phyloP scores from a whole-genome alignment of 2,888 invertebrate species.

The Hirtodrosophila trivittata region DNA sequence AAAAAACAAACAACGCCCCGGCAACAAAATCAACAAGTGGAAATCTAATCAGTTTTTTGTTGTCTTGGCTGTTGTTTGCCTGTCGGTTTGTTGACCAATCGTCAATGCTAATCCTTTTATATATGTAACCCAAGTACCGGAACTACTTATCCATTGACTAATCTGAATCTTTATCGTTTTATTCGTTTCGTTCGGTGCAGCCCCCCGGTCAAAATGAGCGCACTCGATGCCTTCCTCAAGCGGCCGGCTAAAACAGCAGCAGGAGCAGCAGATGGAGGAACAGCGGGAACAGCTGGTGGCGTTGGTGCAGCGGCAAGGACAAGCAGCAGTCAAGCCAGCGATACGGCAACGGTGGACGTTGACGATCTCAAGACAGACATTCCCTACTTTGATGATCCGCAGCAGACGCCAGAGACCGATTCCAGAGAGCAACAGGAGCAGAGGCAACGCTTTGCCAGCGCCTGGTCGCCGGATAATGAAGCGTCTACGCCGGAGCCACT shows the following conservation, averaged over 20 bases:
- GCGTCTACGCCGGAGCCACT: constrained; percentile 19
- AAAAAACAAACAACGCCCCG: too few species aligned
- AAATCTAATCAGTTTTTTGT: constrained; percentile 9
- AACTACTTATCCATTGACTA: not conserved
- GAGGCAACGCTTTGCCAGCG: constrained; percentile 18
- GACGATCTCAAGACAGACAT: constrained; percentile 75
- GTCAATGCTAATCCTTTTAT: constrained; percentile 1
- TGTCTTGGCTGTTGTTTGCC: not conserved
- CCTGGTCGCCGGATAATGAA: constrained; percentile 39
- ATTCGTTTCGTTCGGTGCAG: constrained; percentile 17
- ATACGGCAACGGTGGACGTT: constrained; percentile 43
- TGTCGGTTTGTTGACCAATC: too few species aligned
- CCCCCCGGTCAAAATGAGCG: constrained; percentile 50
- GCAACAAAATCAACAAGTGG: not conserved
- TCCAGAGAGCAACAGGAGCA: constrained; percentile 9
- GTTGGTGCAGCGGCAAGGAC: constrained; percentile 24
- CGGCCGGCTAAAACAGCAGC: constrained; percentile 37
- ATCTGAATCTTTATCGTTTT: too few species aligned
- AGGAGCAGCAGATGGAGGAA: constrained; percentile 19
- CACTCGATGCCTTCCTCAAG: constrained; percentile 53
- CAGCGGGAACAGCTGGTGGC: too few species aligned
- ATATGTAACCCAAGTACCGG: not conserved
- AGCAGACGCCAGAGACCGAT: constrained; percentile 13
- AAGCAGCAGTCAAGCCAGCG: constrained; percentile 14
- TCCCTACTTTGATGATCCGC: constrained; percentile 68